Percentiles rank a stretch among this genome's conserved stretches.
Conservation (phyloP, 2,113 vertebrate genomes). For the Neogale vison region DNA sequence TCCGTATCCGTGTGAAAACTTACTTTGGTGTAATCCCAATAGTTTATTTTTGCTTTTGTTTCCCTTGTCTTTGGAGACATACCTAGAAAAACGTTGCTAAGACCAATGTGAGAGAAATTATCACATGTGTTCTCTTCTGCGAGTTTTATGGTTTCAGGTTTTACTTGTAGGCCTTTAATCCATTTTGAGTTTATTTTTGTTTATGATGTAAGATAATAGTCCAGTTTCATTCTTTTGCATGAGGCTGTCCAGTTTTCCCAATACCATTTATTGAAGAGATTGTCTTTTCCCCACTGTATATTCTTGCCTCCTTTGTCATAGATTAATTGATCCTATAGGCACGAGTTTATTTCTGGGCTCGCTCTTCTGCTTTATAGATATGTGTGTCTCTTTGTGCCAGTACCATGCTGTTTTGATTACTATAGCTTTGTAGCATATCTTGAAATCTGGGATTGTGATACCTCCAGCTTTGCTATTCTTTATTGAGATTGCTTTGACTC, state of each 20-base stretch:
- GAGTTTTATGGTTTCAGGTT: neutral
- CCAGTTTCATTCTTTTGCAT: neutral
- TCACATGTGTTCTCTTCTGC: neutral
- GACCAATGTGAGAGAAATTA: neutral
- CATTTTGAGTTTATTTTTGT: neutral
- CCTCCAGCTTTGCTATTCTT: neutral
- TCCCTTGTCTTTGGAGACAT: neutral
- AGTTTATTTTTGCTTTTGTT: neutral
- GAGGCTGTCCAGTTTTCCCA: neutral
- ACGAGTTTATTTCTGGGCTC: neutral
- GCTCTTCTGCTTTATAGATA: neutral
- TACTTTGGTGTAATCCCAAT: neutral
- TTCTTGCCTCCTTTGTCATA: neutral
- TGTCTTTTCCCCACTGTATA: neutral
- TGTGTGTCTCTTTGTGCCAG: neutral
- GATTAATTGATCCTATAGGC: neutral
- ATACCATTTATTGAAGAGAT: neutral
- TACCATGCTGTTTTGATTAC: neutral
- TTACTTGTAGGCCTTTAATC: neutral
- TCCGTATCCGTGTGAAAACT: neutral
- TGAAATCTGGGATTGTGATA: neutral
- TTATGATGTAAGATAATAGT: neutral
- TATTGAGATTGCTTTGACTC: neutral
- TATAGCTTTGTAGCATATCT: neutral
- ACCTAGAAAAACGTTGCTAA: neutral